phyloP scores from a whole-genome alignment of 2,888 invertebrate species.

The Xestia ashworthii region DNA sequence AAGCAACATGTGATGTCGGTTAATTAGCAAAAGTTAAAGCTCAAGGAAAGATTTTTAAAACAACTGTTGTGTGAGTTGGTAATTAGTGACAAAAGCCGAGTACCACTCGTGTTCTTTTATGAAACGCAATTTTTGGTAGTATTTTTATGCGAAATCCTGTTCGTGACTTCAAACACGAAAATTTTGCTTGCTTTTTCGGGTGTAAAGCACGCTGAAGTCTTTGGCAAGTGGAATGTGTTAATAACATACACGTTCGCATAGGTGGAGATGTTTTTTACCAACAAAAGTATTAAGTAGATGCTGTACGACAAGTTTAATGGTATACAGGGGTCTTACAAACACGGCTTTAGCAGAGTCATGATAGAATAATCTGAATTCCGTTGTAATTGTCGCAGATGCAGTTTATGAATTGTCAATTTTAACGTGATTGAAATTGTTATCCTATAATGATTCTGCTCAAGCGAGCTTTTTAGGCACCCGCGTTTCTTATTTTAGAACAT shows the following conservation, averaged over 20 bases:
- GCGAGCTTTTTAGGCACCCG: neutral
- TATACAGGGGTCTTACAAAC: neutral
- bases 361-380: neutral
- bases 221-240: slow-evolving; percentile 10
- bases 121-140: slow-evolving; percentile 33
- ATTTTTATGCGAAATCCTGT: slow-evolving; percentile 1
- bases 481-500: neutral
- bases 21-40: slow-evolving; percentile 53
- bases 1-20: slow-evolving; percentile 27
- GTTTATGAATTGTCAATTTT: neutral
- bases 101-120: slow-evolving; percentile 29
- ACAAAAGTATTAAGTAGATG: neutral
- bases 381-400: neutral
- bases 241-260: neutral
- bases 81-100: slow-evolving; percentile 51
- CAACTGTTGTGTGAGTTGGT: slow-evolving; percentile 32
- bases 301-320: neutral
- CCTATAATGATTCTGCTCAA: neutral
- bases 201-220: slow-evolving; percentile 2
- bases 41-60: slow-evolving; percentile 42
- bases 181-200: slow-evolving; percentile 11
- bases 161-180: slow-evolving; percentile 10
- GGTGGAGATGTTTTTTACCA: neutral
- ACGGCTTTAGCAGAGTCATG: neutral
- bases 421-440: neutral